Evolutionary conservation across 35 echinoderm and acorn worm species (phyloP).

Genomic region (Heliocidaris erythrogramma): DNA sequence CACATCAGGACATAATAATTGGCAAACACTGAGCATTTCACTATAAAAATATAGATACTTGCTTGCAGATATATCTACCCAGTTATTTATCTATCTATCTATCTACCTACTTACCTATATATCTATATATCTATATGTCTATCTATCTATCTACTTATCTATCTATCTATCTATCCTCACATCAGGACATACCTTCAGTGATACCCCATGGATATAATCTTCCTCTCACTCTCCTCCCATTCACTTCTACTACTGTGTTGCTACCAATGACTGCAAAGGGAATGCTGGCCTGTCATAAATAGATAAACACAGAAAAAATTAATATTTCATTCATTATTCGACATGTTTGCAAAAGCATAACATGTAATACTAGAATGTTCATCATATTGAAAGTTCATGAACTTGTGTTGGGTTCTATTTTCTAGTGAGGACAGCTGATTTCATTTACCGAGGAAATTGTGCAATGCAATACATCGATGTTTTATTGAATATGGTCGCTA

Average conservation of each 20-base stretch:
- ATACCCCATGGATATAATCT: slow-evolving; percentile 98
- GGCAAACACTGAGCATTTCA: too few species aligned
- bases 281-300: slow-evolving; percentile 71
- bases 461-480: neutral
- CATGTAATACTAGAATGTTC: neutral
- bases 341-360: neutral
- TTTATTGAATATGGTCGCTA: neutral
- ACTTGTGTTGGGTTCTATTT: too few species aligned
- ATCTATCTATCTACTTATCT: neutral
- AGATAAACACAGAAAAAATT: slow-evolving; percentile 7
- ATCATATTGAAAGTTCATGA: too few species aligned
- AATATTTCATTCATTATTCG: neutral
- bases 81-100: too few species aligned
- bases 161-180: too few species aligned
- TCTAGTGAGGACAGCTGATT: too few species aligned
- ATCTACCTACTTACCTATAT: too few species aligned
- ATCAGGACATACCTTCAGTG: slow-evolving; percentile 71
- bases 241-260: slow-evolving; percentile 96
- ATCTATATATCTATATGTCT: neutral
- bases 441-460: too few species aligned
- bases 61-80: too few species aligned
- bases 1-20: too few species aligned
- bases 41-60: too few species aligned
- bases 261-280: slow-evolving; percentile 94
- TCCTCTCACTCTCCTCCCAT: slow-evolving; percentile 89